Conservation (phyloP, 2,888 invertebrate genomes). For the Polyommatus icarus region DNA sequence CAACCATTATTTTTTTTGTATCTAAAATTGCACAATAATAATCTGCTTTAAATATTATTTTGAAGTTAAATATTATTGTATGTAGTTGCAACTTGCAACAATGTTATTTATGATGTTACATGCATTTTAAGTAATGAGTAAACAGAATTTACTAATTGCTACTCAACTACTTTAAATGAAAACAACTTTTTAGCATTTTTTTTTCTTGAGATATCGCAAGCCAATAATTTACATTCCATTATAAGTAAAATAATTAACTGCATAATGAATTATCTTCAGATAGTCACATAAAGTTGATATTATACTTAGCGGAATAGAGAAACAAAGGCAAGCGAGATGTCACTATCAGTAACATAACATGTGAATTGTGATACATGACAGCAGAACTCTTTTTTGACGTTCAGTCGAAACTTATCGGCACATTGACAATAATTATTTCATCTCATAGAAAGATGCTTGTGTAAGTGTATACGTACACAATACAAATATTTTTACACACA, state of each 20-base stretch:
- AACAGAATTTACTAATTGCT: background rate
- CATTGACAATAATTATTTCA: too few relatives aligned
- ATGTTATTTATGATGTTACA: background rate
- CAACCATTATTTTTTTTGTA: background rate
- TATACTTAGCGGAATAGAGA: too few relatives aligned
- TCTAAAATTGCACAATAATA: background rate
- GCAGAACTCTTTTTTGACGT: too few relatives aligned
- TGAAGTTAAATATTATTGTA: background rate
- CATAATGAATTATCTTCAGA: background rate
- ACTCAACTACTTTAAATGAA: background rate
- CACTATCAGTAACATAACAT: too few relatives aligned
- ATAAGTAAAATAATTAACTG: background rate
- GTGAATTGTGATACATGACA: too few relatives aligned
- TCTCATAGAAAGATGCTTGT: too few relatives aligned
- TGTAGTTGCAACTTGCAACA: background rate
- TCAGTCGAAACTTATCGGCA: too few relatives aligned
- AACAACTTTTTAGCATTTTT: background rate
- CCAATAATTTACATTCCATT: slow-evolving; percentile 8
- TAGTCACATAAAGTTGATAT: too few relatives aligned
- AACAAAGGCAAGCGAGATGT: too few relatives aligned
- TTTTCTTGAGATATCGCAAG: background rate
- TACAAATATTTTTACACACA: too few relatives aligned
- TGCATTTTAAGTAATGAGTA: background rate
- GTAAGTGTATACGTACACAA: too few relatives aligned
- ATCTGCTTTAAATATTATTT: too few relatives aligned